These are phyloP conservation scores for Ashinkailepas kermadecensis DNA, from an alignment of 2,888 invertebrate genomes.

Conservation along the genomic window DNA sequence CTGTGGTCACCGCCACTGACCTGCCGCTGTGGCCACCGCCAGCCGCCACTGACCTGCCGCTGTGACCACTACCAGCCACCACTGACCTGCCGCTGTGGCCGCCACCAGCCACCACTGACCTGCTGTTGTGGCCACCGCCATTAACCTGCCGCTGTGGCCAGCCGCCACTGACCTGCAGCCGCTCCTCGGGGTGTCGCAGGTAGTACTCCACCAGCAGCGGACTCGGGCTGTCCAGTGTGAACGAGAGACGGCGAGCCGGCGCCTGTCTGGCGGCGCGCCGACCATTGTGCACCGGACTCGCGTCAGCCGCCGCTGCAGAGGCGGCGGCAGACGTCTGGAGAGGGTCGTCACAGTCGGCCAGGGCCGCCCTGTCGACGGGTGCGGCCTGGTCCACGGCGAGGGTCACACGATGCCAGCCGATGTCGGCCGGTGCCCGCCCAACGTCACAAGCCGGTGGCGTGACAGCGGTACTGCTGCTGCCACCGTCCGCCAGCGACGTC, in stretches of 20 bases:
- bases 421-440: not conserved
- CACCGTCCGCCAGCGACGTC: not conserved
- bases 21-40: too few species aligned
- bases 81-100: not conserved
- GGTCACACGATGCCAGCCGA: not conserved
- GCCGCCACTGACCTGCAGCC: not conserved
- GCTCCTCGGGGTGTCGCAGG: constrained; percentile 3
- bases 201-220: constrained; percentile 52
- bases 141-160: too few species aligned
- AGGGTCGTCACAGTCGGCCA: too few species aligned
- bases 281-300: not conserved
- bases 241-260: constrained; percentile 65
- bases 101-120: too few species aligned
- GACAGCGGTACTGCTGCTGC: not conserved
- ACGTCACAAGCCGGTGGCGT: not conserved
- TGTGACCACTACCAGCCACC: not conserved
- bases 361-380: too few species aligned
- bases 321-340: not conserved
- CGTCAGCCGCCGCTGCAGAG: not conserved
- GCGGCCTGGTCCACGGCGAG: not conserved
- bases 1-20: too few species aligned
- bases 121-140: too few species aligned
- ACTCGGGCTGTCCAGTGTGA: constrained; percentile 67
- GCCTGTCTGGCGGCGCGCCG: not conserved
- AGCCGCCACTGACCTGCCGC: not conserved